Evolutionary conservation across 2,113 vertebrate genomes (phyloP), one percentile per base, ranked within the genome.

Genomic region (Uropsilus gracilis): DNA sequence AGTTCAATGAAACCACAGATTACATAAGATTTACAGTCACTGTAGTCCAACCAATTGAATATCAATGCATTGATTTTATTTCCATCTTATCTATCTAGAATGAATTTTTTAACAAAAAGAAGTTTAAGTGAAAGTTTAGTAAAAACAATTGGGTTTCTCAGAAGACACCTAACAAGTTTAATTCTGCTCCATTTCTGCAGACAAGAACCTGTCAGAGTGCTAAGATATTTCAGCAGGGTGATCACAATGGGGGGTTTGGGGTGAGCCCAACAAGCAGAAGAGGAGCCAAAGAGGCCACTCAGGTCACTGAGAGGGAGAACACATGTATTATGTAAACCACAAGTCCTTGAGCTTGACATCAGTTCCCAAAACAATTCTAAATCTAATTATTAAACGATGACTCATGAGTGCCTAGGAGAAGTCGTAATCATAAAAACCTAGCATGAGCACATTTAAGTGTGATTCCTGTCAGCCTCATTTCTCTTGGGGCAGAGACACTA

Each of bases 391-490:
- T 90, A 42, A 46, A 22, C 1, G 34, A 17, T 80, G 64, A 68
- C 80, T 59, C 78, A 44, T 34, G 57, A 92, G 32, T 3, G 2
- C 14, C 63, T 34, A 71, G 6, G 57, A 91, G 5, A 34, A 69
- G 26, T 3, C 0, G 4, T 77, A 39, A 50, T 69, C 76, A 68
- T 55, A 80, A 42, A 83, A 63, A 34, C 11, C 42, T 22, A 50
- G 16, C 32, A 34, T 4, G 5, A 34, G 18, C 34, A 77, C 46
- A 42, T 5, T 10, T 12, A 20, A 48, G 17, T 42, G 13, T 22
- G 64, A 92, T 83, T 89, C 4, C 48, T 53, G 48, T 57, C 50
- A 39, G 76, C 22, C 18, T 71, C n/a, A 89, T 80, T 90, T 88
- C 59, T 80, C 57, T 80, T 37, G 34, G 16, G 2, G 64, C 12